phyloP scores from a whole-genome alignment of 1,140 invertebrate genomes.

The Procambarus virginalis region DNA sequence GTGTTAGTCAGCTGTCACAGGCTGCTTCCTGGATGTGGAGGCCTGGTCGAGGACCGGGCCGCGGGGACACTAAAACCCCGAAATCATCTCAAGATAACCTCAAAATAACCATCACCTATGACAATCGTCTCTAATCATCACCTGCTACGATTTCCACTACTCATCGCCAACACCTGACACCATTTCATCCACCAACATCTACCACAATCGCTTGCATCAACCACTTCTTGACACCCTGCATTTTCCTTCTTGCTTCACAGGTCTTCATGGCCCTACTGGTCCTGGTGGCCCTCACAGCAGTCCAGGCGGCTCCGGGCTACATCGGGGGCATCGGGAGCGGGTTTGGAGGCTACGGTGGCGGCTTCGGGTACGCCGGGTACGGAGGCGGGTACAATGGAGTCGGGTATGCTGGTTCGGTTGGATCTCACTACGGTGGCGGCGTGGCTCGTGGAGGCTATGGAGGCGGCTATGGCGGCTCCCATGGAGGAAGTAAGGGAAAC shows the following conservation, averaged over 20 bases:
- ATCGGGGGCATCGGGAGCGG: conserved; percentile 21
- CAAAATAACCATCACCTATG: too few relatives aligned
- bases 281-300: neutral
- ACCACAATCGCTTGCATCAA: neutral
- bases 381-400: conserved; percentile 30
- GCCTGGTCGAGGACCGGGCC: too few relatives aligned
- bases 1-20: too few relatives aligned
- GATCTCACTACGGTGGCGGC: conserved; percentile 18
- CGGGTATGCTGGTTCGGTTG: conserved; percentile 15
- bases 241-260: neutral
- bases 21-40: too few relatives aligned
- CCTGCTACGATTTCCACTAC: too few relatives aligned
- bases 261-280: neutral
- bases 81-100: too few relatives aligned
- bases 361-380: conserved; percentile 21
- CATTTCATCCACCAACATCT: neutral
- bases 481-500: neutral
- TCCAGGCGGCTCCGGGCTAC: neutral
- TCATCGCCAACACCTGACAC: neutral
- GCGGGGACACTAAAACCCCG: too few relatives aligned
- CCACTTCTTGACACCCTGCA: neutral
- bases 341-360: conserved; percentile 20
- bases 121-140: too few relatives aligned
- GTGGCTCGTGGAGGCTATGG: neutral
- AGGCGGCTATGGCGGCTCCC: neutral